phyloP scores from a whole-genome alignment of 2,888 invertebrate genomes.

The Byasa hedistus region DNA sequence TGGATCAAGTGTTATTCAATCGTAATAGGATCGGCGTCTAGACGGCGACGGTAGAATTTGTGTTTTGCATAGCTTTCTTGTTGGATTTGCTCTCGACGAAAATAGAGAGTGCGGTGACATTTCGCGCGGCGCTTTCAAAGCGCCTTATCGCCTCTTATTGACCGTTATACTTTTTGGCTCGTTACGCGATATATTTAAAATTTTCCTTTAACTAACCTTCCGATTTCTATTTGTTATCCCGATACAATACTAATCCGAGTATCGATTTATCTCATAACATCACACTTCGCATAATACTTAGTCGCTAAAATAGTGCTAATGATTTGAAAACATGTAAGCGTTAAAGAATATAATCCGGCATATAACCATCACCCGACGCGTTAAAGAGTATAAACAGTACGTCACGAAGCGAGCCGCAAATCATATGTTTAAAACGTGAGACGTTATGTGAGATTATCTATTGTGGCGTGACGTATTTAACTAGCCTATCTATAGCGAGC shows the following conservation, averaged over 20 bases:
- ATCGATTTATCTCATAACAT: neutral
- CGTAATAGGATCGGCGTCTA: constrained; percentile 69
- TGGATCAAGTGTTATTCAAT: constrained; percentile 78
- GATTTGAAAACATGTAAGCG: constrained; percentile 16
- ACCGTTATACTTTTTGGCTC: constrained; percentile 20
- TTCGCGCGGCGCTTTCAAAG: constrained; percentile 47
- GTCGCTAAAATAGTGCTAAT: constrained; percentile 20
- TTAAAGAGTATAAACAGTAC: constrained; percentile 16
- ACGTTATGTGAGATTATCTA: constrained; percentile 36
- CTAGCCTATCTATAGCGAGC: constrained; percentile 41
- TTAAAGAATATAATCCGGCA: constrained; percentile 1
- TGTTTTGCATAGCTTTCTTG: constrained; percentile 74
- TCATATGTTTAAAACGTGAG: constrained; percentile 34
- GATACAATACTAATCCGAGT: neutral
- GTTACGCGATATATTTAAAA: constrained; percentile 7
- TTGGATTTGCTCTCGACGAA: constrained; percentile 68
- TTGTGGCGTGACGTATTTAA: constrained; percentile 52
- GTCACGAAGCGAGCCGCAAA: constrained; percentile 26
- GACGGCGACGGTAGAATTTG: constrained; percentile 76
- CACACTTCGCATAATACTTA: neutral
- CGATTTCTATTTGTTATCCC: neutral
- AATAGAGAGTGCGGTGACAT: constrained; percentile 76
- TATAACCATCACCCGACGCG: too few relatives aligned
- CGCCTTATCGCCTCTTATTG: constrained; percentile 30
- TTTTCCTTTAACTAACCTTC: neutral